Evolutionary conservation across 2,113 vertebrate genomes (phyloP).

Genomic region (Phyllostomus discolor): DNA sequence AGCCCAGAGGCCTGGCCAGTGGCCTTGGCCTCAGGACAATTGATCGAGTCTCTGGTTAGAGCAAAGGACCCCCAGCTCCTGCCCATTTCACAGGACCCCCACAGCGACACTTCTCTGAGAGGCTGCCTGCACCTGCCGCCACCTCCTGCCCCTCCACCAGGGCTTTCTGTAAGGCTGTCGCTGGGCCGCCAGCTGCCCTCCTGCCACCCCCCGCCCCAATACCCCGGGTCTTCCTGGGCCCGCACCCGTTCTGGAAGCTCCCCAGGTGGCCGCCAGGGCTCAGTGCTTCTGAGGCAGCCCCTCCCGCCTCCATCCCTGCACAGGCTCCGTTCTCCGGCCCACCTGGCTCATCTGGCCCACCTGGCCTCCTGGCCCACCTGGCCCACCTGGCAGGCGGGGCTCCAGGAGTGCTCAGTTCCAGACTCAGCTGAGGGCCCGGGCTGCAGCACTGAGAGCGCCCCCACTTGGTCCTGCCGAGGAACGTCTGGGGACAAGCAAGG

Average conservation of each 20-base stretch:
- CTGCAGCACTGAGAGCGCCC: too few relatives aligned
- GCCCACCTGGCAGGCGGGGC: too few relatives aligned
- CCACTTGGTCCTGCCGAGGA: not conserved
- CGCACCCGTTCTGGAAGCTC: not conserved
- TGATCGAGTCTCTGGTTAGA: not conserved
- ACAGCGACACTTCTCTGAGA: rapidly evolving
- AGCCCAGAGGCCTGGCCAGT: too few relatives aligned
- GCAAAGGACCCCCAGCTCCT: rapidly evolving
- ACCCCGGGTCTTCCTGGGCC: rapidly evolving
- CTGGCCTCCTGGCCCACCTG: rapidly evolving
- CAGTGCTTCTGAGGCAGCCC: rapidly evolving
- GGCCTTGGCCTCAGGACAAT: too few relatives aligned
- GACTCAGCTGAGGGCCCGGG: too few relatives aligned
- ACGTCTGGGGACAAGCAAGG: too few relatives aligned
- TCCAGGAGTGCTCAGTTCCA: not conserved
- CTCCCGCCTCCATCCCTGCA: not conserved
- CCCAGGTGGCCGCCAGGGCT: not conserved
- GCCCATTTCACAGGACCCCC: not conserved
- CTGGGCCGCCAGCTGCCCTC: not conserved
- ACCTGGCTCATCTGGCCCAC: rapidly evolving
- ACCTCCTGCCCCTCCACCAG: rapidly evolving
- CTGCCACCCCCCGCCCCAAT: not conserved
- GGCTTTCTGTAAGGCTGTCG: not conserved
- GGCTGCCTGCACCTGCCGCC: too few relatives aligned
- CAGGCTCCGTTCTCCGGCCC: not conserved